Evolutionary conservation across 2,888 invertebrate genomes (phyloP), one percentile per base, ranked within the genome.

Genomic region (Allophyes oxyacanthae): DNA sequence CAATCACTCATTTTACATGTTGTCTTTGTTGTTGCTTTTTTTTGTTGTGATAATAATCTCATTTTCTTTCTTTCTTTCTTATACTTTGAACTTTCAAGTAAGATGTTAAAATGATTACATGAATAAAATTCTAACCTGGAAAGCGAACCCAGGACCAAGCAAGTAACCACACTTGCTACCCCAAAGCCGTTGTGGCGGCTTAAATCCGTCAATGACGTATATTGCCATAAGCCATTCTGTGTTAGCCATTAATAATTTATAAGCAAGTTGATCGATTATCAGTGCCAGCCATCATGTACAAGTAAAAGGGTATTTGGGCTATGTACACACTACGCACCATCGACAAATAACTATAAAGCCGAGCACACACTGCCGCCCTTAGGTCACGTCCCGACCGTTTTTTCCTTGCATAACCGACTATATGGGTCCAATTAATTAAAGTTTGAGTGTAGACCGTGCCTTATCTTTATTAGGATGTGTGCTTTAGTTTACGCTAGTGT

Each of bases 341-440:
- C 57, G 54, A 46, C 57, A 67, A 72, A 72, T 69, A 65, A 38
- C 73, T 66, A 65, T 75, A 75, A 73, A 66, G 54, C 61, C 52
- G 43, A 11, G 48, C 45, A 53, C 60, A 69, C 57, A 64, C 59
- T 32, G 51, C 62, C 52, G 64, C 60, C 64, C 71, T 73, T 73
- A 60, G 75, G 77, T 74, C 84, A 84, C 84, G 83, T 79, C 67
- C 73, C 54, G 58, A 58, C 60, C 67, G 58, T 72, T 81, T 82
- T 84, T 84, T 84, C 78, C 79, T 75, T 76, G 72, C 77, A 78
- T 75, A 77, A 57, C 69, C 70, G 68, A 57, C 69, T 71, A 74
- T 80, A 79, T 72, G 72, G 73, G 59, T 59, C 64, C 82, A 78
- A 85, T 85, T 85, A 85, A 85, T 85, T 85, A 84, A 84, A 82